Base-by-base conservation (phyloP, 2,113 vertebrate genomes). In the Tyrannus savana region DNA sequence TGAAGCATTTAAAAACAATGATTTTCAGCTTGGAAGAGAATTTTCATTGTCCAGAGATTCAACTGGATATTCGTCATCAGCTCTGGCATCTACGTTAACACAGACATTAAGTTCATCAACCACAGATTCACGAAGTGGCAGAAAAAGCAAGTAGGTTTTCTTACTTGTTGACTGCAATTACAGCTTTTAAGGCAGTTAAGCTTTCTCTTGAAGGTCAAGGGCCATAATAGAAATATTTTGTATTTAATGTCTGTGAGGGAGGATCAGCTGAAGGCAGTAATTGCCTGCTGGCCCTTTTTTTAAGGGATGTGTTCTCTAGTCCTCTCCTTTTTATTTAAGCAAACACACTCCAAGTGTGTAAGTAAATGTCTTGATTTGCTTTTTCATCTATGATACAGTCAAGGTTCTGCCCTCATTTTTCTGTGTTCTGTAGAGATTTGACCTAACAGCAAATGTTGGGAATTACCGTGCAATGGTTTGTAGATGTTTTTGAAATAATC, bases 1-100 rank as follows among this genome's bases (percentile, higher is more conserved):
- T 53, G 99, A 99, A 97, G 99, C 99, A n/a, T 99, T 99, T 97
- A 99, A 99, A 97, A 99, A 99, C 97, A 99, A 98, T 33, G 99
- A 99, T 97, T 99, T 99, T 97, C 99, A 99, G 97, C 98, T 99
- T 94, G 96, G 98, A 82, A 97, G 99, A 89, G 99, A 99, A 82
- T 99, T 99, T 92, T 98, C 98, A 0, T 97, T 99, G 97, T 98
- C 98, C 89, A 98, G 99, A 90, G 99, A 99, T 66, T 89, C 97
- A 37, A 30, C 97, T 23, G 98, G 98, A 3, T 99, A 99, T 96
- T 98, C 99, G 9, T 99, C 99, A 3, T 99, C 99, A 6, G 99
- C 99, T 6, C 97, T 99, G 94, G 99, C 99, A 95, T 99, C 98
- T 81, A 99, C 99, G 12, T 98, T 99, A 96, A 99, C 99, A 46